Evolutionary conservation across 2,888 invertebrate species (phyloP).

Genomic region (Nasonia oneida): DNA sequence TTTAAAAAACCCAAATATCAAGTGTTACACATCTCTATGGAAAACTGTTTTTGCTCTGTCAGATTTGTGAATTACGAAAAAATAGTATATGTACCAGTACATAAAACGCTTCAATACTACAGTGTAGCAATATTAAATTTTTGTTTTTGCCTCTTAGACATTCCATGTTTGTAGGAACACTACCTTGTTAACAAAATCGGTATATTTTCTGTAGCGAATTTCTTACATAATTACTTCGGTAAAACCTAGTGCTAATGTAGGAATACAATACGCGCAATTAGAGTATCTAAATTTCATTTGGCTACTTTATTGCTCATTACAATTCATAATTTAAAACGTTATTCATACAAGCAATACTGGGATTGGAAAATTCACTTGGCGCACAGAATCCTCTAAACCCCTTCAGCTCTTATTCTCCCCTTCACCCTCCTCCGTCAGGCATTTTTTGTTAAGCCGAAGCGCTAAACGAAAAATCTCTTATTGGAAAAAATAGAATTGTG

Average conservation of each 20-base stretch:
- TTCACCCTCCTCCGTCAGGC: neutral
- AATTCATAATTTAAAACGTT: slow-evolving; percentile 53
- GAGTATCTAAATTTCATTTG: slow-evolving; percentile 17
- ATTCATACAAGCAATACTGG: slow-evolving; percentile 46
- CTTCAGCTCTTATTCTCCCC: neutral
- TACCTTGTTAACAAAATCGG: no score
- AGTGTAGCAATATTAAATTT: no score
- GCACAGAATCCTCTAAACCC: neutral
- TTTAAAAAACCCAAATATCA: no score
- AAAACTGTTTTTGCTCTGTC: no score
- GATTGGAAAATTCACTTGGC: slow-evolving; percentile 33
- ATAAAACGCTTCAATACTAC: no score
- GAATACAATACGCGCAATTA: neutral
- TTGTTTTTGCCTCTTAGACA: no score
- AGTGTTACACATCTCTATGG: no score
- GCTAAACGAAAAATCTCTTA: slow-evolving; percentile 58
- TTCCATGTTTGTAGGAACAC: no score
- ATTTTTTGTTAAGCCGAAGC: slow-evolving; percentile 2
- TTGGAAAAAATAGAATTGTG: slow-evolving; percentile 36
- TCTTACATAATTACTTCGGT: no score
- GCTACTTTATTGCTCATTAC: slow-evolving; percentile 28
- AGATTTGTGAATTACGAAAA: no score
- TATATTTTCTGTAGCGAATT: no score
- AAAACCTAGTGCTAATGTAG: neutral
- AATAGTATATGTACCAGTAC: no score